Evolutionary conservation across 1,140 invertebrate genomes (phyloP), one percentile per base, ranked within the genome.

Genomic region (Hermetia illucens): DNA sequence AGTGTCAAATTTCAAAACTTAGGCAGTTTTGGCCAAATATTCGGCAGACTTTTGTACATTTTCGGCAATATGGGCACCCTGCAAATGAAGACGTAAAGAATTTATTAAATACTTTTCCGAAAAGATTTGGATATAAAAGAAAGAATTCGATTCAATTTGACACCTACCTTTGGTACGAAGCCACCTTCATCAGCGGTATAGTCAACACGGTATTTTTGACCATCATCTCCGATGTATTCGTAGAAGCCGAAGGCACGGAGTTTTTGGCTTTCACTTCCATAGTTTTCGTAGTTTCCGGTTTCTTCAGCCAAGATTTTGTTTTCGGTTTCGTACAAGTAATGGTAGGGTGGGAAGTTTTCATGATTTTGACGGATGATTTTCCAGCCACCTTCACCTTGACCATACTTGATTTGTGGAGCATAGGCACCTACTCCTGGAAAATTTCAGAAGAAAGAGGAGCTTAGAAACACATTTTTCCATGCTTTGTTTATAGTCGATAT

Each of bases 171-270:
- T 3, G 72, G 65, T 36, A 64, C 62, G 57, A 66, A 75, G 15
- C 72, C 72, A 31, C 71, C 67, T 49, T 72, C 70, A 45, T 74
- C 72, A 44, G 72, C 71, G 5, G 63, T 61, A 43, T 73, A 74
- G 31, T 63, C 63, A 4, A 74, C 65, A 34, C 61, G 52, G 50
- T 68, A 62, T 32, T 53, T 61, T 10, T 58, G 30, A 12, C 64
- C 63, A 45, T 69, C 59, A 21, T 55, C 52, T 8, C 60, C 65
- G 12, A 65, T 47, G 34, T 65, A 69, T 44, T 64, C 62, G 44
- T 68, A 73, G 24, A 63, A 65, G 36, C 65, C 65, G 44, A 66
- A 70, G 13, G 65, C 66, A 29, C 61, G 60, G 6, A 76, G 61
- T n/a, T 59, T 59, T 27, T 69, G 64, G 22, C 64, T 62, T 30